These are phyloP conservation scores for Hexactinellida sp. DNA, from an alignment of 37 sponge, comb jelly and placozoan genomes.

Conservation along the genomic window DNA sequence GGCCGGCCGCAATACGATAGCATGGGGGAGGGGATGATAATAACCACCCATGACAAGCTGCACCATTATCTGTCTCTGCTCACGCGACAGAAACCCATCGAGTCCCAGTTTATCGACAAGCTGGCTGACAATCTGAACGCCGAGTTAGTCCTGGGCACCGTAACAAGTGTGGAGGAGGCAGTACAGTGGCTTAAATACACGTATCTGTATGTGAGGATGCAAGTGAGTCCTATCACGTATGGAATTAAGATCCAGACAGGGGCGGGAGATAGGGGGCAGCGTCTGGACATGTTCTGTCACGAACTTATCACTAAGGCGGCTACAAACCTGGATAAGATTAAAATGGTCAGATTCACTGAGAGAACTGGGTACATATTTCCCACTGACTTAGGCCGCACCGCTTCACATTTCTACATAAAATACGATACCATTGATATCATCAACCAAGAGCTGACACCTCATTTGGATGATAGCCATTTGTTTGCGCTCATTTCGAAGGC, in stretches of 20 bases:
- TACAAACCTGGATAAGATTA: constrained; percentile 53
- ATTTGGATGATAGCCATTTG: not conserved
- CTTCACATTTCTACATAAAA: constrained; percentile 92
- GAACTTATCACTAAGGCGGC: constrained; percentile 54
- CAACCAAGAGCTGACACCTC: not conserved
- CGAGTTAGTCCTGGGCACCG: constrained; percentile 79
- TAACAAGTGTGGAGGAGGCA: constrained; percentile 77
- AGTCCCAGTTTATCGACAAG: constrained; percentile 62
- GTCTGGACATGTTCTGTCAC: constrained; percentile 40
- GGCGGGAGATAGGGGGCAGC: not conserved
- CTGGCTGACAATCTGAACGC: constrained; percentile 86
- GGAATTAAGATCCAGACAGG: constrained; percentile 37
- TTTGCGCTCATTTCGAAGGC: constrained; percentile 65
- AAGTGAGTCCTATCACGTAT: constrained; percentile 64
- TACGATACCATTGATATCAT: constrained; percentile 78
- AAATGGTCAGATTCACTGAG: constrained; percentile 75
- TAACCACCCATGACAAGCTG: constrained; percentile 85
- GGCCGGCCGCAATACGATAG: constrained; percentile 93
- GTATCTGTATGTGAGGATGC: constrained; percentile 70
- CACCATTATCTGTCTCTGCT: constrained; percentile 78
- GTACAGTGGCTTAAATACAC: constrained; percentile 93
- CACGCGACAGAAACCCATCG: constrained; percentile 90
- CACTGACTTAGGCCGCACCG: constrained; percentile 84
- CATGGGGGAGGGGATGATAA: constrained; percentile 82
- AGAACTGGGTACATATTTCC: constrained; percentile 46